Base-by-base conservation (phyloP, 1,140 invertebrate genomes). In the Drosophila mayri region DNA sequence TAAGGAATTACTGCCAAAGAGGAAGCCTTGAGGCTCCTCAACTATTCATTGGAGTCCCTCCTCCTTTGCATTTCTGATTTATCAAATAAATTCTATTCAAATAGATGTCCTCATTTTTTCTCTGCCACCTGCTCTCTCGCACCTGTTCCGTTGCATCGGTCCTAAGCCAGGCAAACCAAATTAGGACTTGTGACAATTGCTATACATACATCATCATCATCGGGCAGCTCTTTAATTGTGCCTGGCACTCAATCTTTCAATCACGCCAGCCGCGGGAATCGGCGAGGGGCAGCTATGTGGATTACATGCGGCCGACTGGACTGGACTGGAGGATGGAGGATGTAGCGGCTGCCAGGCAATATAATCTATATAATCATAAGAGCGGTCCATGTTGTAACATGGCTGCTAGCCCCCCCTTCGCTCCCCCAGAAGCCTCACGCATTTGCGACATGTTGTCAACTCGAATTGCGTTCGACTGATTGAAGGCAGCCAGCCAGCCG, bases 211-310 rank as follows among this genome's bases (percentile, higher is more conserved):
- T 71, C 76, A 88, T 84, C 68, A 90, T 84, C 68, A 58, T 75
- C 16, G 46, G 46, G 49, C 62, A 79, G 81, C 79, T 78, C 78
- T 88, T 88, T 88, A 88, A 91, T 91, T 91, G 87, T 87, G 84
- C 71, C 80, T 87, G 87, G 80, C 87, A 91, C 87, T 91, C 87
- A 91, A 91, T 91, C 87, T 91, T 91, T 91, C 87, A 91, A 91
- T 91, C 87, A 91, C 74, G 75, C 77, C 64, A 75, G 55, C 44
- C 57, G 41, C 44, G 41, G 37, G 18, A 14, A 44, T 22, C 43
- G 32, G 18, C 12, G 22, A 10, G 35, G 37, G 37, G 46, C 54
- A 66, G 43, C 8, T 30, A 74, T 44, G 68, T 49, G 84, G 84
- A 87, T 88, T 87, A 87, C 84, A 80, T 81, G 70, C 66, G 71